Base-by-base conservation (phyloP, 2,113 vertebrate species). In the Scartelaos histophorus region DNA sequence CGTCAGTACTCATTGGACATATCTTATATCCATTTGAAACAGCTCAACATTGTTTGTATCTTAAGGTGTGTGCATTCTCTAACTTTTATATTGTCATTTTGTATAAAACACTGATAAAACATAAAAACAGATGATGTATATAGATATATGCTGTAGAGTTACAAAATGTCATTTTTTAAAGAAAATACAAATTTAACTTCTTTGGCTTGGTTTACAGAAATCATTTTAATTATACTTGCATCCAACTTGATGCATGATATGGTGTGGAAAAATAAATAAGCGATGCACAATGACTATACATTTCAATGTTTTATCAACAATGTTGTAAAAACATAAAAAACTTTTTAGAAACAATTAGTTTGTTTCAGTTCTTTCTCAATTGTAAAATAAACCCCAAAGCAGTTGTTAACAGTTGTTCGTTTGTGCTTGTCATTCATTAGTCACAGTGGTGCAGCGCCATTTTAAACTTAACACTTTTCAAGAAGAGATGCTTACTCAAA, bases 301-400 rank as follows among this genome's bases (percentile, higher is more conserved):
- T 96, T 96, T 96, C 95, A 95, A 96, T 97, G 96, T 96, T 96
- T 95, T 95, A 94, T 96, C 95, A 92, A 96, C 94, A 94, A 95
- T 96, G 96, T 94, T 97, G 95, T 97, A 96, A 95, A 91, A 87
- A 91, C 90, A 79, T 75, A 81, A 88, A 85, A 79, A 82, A 74
- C 70, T 90, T 93, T 92, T 90, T 92, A 93, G 95, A 94, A 94
- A 93, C 93, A 85, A 95, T 95, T 95, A 95, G 95, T 91, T 96
- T 96, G 95, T 96, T 96, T 92, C 68, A 80, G 91, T 90, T 89
- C 82, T 93, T 95, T 94, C 95, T 96, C 94, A 95, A 95, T 94
- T 98, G 96, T 98, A 96, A 97, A 98, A 98, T 98, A 98, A 98
- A 98, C 93, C 95, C 95, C 95, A 96, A 96, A 93, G 92, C 95